These are phyloP conservation scores for Lacerta bilineata DNA, from an alignment of 2,797 vertebrate species.

Conservation along the genomic window DNA sequence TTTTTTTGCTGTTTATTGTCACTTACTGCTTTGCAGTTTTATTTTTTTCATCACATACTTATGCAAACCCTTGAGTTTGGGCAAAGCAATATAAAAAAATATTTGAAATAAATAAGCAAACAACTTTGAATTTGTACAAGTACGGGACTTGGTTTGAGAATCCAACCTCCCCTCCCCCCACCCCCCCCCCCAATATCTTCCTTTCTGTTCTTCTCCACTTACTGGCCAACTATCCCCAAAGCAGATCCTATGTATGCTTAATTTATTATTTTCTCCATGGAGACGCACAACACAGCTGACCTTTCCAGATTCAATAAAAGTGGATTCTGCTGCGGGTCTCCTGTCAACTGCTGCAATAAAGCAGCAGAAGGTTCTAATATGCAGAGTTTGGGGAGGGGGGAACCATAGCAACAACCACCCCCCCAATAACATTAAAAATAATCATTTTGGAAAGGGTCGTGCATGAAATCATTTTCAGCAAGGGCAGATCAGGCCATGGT, in stretches of 20 bases:
- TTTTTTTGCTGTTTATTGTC: background rate
- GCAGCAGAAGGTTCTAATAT: constrained; percentile 66
- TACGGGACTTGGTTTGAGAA: background rate
- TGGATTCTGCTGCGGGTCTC: constrained; percentile 76
- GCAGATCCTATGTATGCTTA: constrained; percentile 71
- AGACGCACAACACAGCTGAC: constrained; percentile 81
- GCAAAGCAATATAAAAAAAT: too few species aligned
- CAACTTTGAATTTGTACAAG: background rate
- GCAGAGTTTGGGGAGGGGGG: constrained; percentile 24
- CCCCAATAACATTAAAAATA: constrained; percentile 38
- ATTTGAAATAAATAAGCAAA: background rate
- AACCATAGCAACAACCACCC: constrained; percentile 46
- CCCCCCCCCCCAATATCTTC: background rate
- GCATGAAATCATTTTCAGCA: background rate
- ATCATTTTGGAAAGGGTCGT: background rate
- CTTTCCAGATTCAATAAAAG: constrained; percentile 85
- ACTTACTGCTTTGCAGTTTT: background rate
- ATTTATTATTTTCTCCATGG: constrained; percentile 83
- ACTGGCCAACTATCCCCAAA: constrained; percentile 50
- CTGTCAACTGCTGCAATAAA: constrained; percentile 73
- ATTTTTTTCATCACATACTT: background rate
- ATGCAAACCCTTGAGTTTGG: too few species aligned
- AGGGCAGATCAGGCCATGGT: background rate
- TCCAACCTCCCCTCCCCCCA: background rate
- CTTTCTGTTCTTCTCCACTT: background rate